A percentile compares a stretch with the other conserved stretches of the same genome.
Evolutionary conservation across 1,140 invertebrate genomes (phyloP).

Genomic region (Teleopsis dalmanni): DNA sequence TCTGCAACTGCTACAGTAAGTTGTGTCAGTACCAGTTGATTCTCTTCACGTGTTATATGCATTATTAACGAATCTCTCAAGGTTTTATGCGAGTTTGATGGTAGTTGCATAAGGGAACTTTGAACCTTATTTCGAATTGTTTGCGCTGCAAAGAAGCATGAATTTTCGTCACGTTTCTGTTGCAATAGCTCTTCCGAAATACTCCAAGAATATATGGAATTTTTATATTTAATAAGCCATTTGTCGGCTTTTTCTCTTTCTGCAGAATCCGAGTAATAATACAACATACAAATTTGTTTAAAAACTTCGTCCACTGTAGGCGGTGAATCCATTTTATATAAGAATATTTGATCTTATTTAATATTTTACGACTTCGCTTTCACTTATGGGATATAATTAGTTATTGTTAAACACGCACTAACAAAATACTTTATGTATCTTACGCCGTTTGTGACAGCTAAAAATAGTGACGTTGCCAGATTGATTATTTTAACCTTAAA

Average conservation of each 20-base stretch:
- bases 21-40: constrained; percentile 83
- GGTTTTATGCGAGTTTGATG: constrained; percentile 71
- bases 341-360: no score
- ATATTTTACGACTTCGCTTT: no score
- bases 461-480: no score
- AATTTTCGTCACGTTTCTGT: constrained; percentile 76
- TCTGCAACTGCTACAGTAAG: constrained; percentile 88
- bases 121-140: constrained; percentile 95
- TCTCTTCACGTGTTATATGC: constrained; percentile 79
- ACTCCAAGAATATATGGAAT: constrained; percentile 92
- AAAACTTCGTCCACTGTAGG: constrained; percentile 67
- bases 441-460: no score
- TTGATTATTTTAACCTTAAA: no score
- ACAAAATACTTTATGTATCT: no score
- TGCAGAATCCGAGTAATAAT: constrained; percentile 63
- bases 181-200: constrained; percentile 88
- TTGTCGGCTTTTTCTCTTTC: constrained; percentile 84
- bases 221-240: constrained; percentile 88
- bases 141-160: constrained; percentile 96
- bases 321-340: constrained; percentile 57
- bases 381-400: no score
- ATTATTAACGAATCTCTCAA: constrained; percentile 85
- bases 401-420: no score
- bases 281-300: constrained; percentile 72
- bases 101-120: constrained; percentile 87